Evolutionary conservation across 2,113 vertebrate species (phyloP), one percentile per base, ranked within the genome.

Genomic region (Chlamydotis undulata): DNA sequence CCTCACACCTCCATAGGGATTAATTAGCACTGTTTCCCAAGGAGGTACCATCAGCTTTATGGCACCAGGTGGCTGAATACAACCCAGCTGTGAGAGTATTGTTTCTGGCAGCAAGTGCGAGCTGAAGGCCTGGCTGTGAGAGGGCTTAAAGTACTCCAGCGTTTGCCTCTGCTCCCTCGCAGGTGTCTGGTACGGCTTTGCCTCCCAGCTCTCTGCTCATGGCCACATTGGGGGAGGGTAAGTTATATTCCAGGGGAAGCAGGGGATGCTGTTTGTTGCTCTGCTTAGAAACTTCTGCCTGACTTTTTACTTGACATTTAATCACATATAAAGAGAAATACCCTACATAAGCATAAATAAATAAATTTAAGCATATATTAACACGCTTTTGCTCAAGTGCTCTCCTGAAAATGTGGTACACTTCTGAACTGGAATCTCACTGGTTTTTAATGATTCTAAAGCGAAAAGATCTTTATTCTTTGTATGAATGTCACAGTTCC

Each of bases 211-310:
- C 35, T 79, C 60, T 83, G 73, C 49, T 64, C 76, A 7, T 24
- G 63, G 53, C 53, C 28, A 12, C 0, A 0, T 0, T 33, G 25
- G 8, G 24, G 10, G 24, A 50, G 21, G 76, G 49, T 33, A 68
- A 86, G 31, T 13, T n/a, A 14, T 25, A 81, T 74, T 21, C 41
- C 10, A 24, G 28, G 19, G 47, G 12, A 53, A 37, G 45, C 18
- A 50, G 7, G 24, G 39, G 47, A 31, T 60, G 21, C 7, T 69
- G 19, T n/a, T 47, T 77, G 19, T 73, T 49, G 26, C 15, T 83
- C 33, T 89, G 29, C 31, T 89, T 56, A 83, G 31, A 50, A 33
- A 64, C 4, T 37, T 79, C 47, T 96, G 31, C 25, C 12, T 67
- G 31, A 13, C 4, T 78, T 93, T 79, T 75, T 64, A 13, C 19